phyloP scores from a whole-genome alignment of 2,113 vertebrate genomes.

The Ammodytes dubius region DNA sequence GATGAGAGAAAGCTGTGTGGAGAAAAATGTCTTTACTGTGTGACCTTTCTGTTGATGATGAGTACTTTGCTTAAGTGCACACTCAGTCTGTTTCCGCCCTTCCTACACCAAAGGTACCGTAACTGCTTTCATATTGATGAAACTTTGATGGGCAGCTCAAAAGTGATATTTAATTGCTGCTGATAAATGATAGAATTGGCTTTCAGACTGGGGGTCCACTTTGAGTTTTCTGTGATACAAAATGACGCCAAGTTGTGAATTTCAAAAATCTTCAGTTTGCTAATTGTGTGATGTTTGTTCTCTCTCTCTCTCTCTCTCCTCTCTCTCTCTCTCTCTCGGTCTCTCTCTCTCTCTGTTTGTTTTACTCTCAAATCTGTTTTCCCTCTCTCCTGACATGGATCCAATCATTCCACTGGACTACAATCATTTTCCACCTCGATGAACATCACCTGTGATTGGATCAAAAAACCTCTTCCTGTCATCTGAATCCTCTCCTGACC shows the following conservation, averaged over 20 bases:
- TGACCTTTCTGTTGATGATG: conserved; percentile 53
- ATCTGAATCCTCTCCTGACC: conserved; percentile 82
- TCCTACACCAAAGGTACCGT: background rate
- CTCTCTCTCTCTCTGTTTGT: conserved; percentile 73
- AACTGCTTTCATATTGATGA: conserved; percentile 2
- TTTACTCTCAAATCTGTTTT: conserved; percentile 86
- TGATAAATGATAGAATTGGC: background rate
- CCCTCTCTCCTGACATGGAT: conserved; percentile 88
- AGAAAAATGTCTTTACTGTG: conserved; percentile 30
- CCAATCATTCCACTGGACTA: conserved; percentile 89
- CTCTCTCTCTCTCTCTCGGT: conserved; percentile 75
- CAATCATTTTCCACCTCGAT: conserved; percentile 82
- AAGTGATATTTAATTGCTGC: background rate
- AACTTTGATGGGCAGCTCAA: conserved; percentile 11
- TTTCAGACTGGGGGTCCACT: conserved; percentile 62
- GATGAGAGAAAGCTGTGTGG: conserved; percentile 38
- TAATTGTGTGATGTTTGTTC: conserved; percentile 87
- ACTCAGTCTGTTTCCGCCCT: conserved; percentile 43
- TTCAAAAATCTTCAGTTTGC: conserved; percentile 80
- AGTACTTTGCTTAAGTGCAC: conserved; percentile 59
- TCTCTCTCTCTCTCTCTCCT: conserved; percentile 71
- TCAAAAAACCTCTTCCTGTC: conserved; percentile 81
- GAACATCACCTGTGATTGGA: conserved; percentile 77
- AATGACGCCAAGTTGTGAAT: conserved; percentile 60
- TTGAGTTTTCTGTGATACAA: conserved; percentile 43